Evolutionary conservation across 2,113 vertebrate genomes (phyloP), one percentile per base, ranked within the genome.

Genomic region (Anseranas semipalmata): DNA sequence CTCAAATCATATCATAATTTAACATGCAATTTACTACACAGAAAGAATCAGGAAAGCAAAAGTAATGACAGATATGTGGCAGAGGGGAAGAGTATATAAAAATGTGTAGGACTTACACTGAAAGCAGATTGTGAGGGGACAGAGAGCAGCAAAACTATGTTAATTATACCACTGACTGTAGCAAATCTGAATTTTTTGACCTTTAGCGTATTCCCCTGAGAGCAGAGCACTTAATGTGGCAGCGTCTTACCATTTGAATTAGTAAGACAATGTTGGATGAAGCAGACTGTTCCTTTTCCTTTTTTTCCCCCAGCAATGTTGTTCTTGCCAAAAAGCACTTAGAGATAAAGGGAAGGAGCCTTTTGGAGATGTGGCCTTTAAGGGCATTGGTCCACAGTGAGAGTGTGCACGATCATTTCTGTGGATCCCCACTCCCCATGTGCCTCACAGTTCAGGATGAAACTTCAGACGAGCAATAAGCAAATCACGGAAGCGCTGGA

Each of bases 341-440:
- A 39, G 21, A 72, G 22, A 43, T 17, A 35, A 76, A 85, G 25
- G 28, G 46, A 68, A 72, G 48, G 39, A 33, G 22, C 20, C 85
- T 75, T 43, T 39, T 39, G 19, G 45, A 39, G 8, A 25, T 60
- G 39, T 35, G 10, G 41, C 1, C 28, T 71, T 71, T 55, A 78
- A 39, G n/a, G 73, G 24, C 55, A 28, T 24, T 66, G 18, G 27
- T 78, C 56, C 46, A n/a, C 66, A 67, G 2, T 0, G 0, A 24
- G 41, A 66, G 30, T 4, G 20, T 35, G 53, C n/a, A 48, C 85
- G 53, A 12, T 50, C 22, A 25, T 79, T 74, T 45, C 0, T 78
- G 52, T 78, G 43, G 30, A 53, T 63, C 12, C 24, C 7, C 10
- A 33, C 37, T 39, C 27, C 16, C 9, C 0, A 1, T 4, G 25